Evolutionary conservation across 37 sponge, comb jelly and placozoan genomes (phyloP).

Genomic region (Spongilla lacustris): DNA sequence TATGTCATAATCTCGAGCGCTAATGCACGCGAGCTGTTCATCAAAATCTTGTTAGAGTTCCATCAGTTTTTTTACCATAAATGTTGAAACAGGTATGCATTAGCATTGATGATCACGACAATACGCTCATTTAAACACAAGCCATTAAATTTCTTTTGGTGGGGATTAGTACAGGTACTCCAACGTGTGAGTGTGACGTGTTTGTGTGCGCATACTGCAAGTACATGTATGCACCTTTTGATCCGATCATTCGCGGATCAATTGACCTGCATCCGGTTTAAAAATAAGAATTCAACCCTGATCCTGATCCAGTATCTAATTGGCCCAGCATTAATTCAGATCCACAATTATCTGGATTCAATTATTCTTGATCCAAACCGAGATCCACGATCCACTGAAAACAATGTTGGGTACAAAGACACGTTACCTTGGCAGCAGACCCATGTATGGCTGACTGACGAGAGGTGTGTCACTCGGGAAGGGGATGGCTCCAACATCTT

Average conservation of each 20-base stretch:
- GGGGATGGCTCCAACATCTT: slow-evolving; percentile 28
- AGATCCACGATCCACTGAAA: too few species aligned
- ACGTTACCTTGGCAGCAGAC: slow-evolving; percentile 61
- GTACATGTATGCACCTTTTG: not conserved
- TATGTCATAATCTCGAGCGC: too few species aligned
- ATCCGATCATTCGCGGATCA: not conserved
- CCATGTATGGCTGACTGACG: slow-evolving; percentile 81
- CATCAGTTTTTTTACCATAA: too few species aligned
- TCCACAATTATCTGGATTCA: too few species aligned
- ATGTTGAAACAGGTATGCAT: too few species aligned
- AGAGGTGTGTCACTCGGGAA: slow-evolving; percentile 53
- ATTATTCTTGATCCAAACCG: too few species aligned
- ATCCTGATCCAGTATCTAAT: not conserved
- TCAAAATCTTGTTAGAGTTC: too few species aligned
- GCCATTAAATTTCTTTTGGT: not conserved
- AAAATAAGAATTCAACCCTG: not conserved
- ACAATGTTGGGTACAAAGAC: not conserved
- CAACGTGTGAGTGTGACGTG: not conserved
- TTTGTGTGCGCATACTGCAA: not conserved
- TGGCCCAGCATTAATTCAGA: too few species aligned
- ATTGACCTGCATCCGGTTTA: not conserved
- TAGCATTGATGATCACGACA: too few species aligned
- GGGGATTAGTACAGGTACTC: not conserved
- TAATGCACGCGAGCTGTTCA: too few species aligned
- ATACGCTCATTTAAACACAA: not conserved